Evolutionary conservation across 2,888 invertebrate genomes (phyloP).

Genomic region (Hartigia nigra): DNA sequence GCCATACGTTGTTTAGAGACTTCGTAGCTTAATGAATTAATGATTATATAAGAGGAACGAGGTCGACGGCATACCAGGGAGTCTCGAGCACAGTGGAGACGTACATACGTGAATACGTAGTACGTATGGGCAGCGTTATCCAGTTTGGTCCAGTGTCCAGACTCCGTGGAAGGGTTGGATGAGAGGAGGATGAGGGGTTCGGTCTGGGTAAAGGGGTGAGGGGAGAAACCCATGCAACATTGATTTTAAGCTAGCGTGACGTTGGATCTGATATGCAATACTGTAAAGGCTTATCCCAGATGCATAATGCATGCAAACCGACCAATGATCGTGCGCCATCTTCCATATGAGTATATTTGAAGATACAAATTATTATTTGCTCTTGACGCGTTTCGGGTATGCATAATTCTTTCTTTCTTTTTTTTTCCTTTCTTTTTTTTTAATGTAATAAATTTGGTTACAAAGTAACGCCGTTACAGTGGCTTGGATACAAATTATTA

Average conservation of each 20-base stretch:
- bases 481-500: not conserved
- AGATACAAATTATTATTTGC: not conserved
- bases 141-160: conserved; percentile 8
- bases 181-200: not conserved
- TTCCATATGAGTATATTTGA: not conserved
- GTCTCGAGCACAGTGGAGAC: not conserved
- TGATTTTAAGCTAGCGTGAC: conserved; percentile 52
- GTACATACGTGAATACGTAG: not conserved
- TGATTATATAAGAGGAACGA: conserved; percentile 6
- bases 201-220: not conserved
- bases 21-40: not conserved
- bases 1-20: not conserved
- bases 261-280: conserved; percentile 48
- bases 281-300: conserved; percentile 35
- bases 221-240: conserved; percentile 26
- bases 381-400: not conserved
- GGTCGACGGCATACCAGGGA: not conserved
- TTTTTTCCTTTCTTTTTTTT: not conserved
- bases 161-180: not conserved
- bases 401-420: not conserved
- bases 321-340: conserved; percentile 1
- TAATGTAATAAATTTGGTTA: not conserved
- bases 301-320: conserved; percentile 1
- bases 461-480: not conserved
- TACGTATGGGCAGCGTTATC: not conserved